Base-by-base conservation (phyloP, 1,140 invertebrate genomes). In the Amyelois transitella region DNA sequence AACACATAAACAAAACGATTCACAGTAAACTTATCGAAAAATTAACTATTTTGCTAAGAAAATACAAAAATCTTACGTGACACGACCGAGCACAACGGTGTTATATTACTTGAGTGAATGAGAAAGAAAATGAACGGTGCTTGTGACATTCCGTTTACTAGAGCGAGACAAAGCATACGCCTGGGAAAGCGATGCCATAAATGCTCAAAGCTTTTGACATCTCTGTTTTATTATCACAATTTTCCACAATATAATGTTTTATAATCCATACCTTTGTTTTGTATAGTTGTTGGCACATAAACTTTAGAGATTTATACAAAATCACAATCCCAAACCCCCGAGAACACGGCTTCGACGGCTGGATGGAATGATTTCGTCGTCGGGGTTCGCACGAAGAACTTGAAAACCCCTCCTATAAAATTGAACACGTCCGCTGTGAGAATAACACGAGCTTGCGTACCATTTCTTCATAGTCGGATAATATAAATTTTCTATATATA, bases 301-400 rank as follows among this genome's bases (percentile, higher is more conserved):
- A 76, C 72, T 78, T 75, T 74, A 69, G 65, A 78, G 72, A 75
- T 84, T 84, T 77, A 82, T 81, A 80, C 72, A 84, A 86, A 85
- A 83, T 81, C 82, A 81, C 77, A 77, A 83, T 81, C 73, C 77
- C 75, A 87, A 85, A 84, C 81, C 81, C 81, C 81, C 77, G 81
- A 85, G 80, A 85, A 87, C 71, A 84, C 78, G 72, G 80, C 84
- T 85, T 85, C 81, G 81, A 87, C 80, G 81, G 80, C 81, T 85
- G 84, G 84, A 85, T 87, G 84, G 84, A 87, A 87, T 87, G 81
- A 87, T 84, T 85, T 87, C 79, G 84, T 84, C 84, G 83, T 83
- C 83, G 84, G 84, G 84, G 84, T 87, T 87, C 84, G 75, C 84
- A 87, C 81, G 81, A 77, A 79, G 76, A 78, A 71, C 80, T 74